phyloP scores from a whole-genome alignment of 2,797 vertebrate genomes.

The Echeneis naucrates region DNA sequence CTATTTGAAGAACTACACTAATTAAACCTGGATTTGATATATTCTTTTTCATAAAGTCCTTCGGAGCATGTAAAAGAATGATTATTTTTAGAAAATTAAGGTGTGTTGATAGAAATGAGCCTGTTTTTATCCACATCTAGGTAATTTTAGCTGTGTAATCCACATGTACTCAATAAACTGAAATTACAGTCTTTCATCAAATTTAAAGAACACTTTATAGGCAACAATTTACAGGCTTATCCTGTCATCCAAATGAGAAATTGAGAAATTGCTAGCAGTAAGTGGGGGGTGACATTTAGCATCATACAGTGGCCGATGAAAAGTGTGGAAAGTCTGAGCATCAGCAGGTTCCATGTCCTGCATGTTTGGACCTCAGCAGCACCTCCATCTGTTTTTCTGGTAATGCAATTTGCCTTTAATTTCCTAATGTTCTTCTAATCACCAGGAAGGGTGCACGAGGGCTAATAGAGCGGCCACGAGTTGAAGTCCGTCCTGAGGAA shows the following conservation, averaged over 20 bases:
- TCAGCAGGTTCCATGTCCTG: constrained; percentile 79
- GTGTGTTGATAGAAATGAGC: not conserved
- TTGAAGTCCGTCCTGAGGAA: constrained; percentile 83
- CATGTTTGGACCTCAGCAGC: constrained; percentile 74
- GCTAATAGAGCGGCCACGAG: constrained; percentile 85
- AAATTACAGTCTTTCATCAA: constrained; percentile 33
- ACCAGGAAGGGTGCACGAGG: constrained; percentile 77
- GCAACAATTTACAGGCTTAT: constrained; percentile 43
- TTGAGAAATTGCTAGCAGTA: constrained; percentile 66
- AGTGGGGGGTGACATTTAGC: constrained; percentile 77
- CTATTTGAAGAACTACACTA: constrained; percentile 22
- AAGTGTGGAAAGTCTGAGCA: constrained; percentile 66
- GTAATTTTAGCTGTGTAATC: constrained; percentile 3
- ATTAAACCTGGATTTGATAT: not conserved
- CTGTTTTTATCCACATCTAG: too few relatives aligned
- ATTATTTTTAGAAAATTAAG: not conserved
- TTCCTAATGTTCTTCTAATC: constrained; percentile 89
- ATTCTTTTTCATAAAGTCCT: not conserved
- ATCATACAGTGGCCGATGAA: constrained; percentile 54
- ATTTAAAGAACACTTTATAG: constrained; percentile 37
- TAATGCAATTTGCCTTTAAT: constrained; percentile 88
- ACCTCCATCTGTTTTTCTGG: constrained; percentile 83
- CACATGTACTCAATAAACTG: constrained; percentile 21
- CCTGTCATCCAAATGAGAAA: constrained; percentile 61
- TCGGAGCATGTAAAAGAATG: not conserved